Evolutionary conservation across 2,113 vertebrate genomes (phyloP), one percentile per base, ranked within the genome.

Genomic region (Tautogolabrus adspersus): DNA sequence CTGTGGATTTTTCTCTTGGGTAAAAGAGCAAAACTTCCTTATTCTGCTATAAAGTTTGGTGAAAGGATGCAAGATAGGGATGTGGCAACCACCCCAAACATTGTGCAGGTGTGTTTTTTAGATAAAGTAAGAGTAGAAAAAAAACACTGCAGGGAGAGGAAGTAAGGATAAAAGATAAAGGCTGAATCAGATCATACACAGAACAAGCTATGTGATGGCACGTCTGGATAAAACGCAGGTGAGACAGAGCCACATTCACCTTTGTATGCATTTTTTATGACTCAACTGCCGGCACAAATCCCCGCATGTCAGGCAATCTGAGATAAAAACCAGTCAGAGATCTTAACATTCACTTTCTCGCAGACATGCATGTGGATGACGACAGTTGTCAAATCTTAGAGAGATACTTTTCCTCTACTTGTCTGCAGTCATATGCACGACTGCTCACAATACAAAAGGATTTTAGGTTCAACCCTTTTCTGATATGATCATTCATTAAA

Each of bases 1-100:
- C 40, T 80, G 79, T 83, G 81, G 82, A 74, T 90, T 88, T 51
- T 91, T 78, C 70, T 90, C 74, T 55, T 38, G 57, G 65, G 77
- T 68, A 49, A 52, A 84, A 79, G 47, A 76, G 77, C 38, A 83
- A 87, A 91, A 87, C 71, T 74, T 87, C 57, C 63, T 69, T 62
- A 78, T 87, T 82, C 72, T 69, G 79, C 81, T 75, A 72, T 68
- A 80, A 89, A 83, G 82, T 85, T 90, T 77, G 56, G 54, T 18
- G 57, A 83, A 77, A 22, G 68, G 76, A 82, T 76, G 65, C 73
- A 79, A 75, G 75, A 72, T 76, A 63, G 21, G 57, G 65, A 71
- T 58, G 65, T 84, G 84, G 66, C 81, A 86, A 85, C n/a, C 79
- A 34, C 57, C 5, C 76, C 59, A 82, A 83, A 81, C 60, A 66